phyloP scores from a whole-genome alignment of 1,140 invertebrate species.

The Papilio xuthus region DNA sequence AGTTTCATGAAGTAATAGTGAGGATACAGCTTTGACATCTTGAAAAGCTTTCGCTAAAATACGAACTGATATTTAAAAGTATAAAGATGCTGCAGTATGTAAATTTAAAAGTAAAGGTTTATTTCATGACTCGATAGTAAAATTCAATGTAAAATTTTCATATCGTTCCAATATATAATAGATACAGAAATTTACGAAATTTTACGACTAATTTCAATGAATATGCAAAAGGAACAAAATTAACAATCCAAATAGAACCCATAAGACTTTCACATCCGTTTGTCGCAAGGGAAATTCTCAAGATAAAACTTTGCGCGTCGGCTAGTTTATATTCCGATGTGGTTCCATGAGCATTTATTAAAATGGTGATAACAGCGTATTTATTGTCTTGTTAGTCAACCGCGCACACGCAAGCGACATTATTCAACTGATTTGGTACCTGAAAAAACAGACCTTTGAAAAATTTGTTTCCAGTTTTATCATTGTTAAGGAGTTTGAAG shows the following conservation, averaged over 20 bases:
- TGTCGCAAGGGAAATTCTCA: slow-evolving; percentile 52
- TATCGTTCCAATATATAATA: too few relatives aligned
- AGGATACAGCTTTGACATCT: slow-evolving; percentile 20
- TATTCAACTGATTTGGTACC: slow-evolving; percentile 41
- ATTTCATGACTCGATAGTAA: too few relatives aligned
- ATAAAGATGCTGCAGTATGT: too few relatives aligned
- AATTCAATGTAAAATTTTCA: too few relatives aligned
- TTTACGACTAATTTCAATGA: background rate
- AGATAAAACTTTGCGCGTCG: slow-evolving; percentile 66
- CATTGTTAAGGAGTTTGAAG: background rate
- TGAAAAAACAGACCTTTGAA: background rate
- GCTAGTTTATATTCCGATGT: slow-evolving; percentile 63
- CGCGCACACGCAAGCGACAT: slow-evolving; percentile 61
- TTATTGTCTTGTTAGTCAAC: slow-evolving; percentile 71
- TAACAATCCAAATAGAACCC: slow-evolving; percentile 11
- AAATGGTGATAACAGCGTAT: slow-evolving; percentile 76
- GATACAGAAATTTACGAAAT: background rate
- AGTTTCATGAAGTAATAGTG: slow-evolving; percentile 24
- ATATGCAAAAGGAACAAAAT: slow-evolving; percentile 26
- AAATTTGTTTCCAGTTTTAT: slow-evolving; percentile 1
- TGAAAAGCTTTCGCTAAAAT: slow-evolving; percentile 15
- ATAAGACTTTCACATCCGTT: slow-evolving; percentile 32
- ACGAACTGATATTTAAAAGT: too few relatives aligned
- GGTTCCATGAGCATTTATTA: slow-evolving; percentile 74
- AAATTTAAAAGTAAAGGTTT: too few relatives aligned